Conservation (phyloP, 2,797 vertebrate species). For the Paedocypris micromegethes region DNA sequence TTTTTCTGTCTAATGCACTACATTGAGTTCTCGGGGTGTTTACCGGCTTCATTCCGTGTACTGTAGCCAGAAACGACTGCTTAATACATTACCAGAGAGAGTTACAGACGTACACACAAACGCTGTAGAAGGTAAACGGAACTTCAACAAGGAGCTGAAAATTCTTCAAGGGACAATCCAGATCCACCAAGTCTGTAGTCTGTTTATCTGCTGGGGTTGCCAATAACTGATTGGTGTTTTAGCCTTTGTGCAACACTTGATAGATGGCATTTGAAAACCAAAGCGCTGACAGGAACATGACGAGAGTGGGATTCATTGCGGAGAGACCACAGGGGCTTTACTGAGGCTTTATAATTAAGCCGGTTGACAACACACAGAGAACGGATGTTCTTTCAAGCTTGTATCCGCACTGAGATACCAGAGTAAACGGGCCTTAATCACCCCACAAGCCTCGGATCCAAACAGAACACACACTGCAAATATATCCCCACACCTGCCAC, state of each 20-base stretch:
- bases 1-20: too few relatives aligned
- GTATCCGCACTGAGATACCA: conserved; percentile 48
- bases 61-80: too few relatives aligned
- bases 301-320: conserved; percentile 13
- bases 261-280: conserved; percentile 16
- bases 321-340: conserved; percentile 47
- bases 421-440: conserved; percentile 55
- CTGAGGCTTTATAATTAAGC: conserved; percentile 51
- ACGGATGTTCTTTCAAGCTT: conserved; percentile 39
- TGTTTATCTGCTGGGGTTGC: neutral
- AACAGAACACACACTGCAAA: conserved; percentile 45
- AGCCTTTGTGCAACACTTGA: conserved; percentile 8
- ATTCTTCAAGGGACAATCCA: too few relatives aligned
- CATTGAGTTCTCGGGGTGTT: too few relatives aligned
- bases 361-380: conserved; percentile 46
- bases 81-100: too few relatives aligned
- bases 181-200: too few relatives aligned
- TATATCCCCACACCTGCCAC: conserved; percentile 9
- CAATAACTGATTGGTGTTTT: conserved; percentile 6
- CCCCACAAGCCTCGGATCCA: conserved; percentile 46
- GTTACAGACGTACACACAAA: too few relatives aligned
- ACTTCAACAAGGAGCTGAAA: too few relatives aligned
- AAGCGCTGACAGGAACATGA: conserved; percentile 15
- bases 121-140: too few relatives aligned
- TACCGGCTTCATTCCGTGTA: too few relatives aligned